Conservation (phyloP, 64 coral and sea anemone species). For the Actinia equina region DNA sequence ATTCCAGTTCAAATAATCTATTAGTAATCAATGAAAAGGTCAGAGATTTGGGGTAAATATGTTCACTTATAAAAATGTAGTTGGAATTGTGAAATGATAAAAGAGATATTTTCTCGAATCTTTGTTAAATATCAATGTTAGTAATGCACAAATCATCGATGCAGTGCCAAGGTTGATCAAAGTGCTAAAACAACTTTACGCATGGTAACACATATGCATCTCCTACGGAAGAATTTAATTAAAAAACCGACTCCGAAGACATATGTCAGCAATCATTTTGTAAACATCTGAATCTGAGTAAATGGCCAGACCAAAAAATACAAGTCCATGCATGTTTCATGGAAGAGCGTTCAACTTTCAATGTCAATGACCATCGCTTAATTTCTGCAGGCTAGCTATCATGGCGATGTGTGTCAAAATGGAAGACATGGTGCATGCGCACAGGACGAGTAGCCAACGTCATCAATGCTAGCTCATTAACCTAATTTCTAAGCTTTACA, state of each 20-base stretch:
- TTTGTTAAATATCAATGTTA: too few relatives aligned
- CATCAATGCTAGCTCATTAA: neutral
- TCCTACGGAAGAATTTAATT: neutral
- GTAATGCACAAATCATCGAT: neutral
- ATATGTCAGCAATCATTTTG: neutral
- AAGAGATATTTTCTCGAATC: neutral
- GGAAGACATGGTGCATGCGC: too few relatives aligned
- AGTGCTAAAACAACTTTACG: neutral
- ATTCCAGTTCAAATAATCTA: too few relatives aligned
- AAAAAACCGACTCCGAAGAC: neutral
- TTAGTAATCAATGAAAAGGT: too few relatives aligned
- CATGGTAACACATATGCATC: neutral
- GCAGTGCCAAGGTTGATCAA: neutral
- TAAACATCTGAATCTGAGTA: too few relatives aligned
- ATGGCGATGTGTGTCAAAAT: too few relatives aligned
- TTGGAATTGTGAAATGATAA: neutral
- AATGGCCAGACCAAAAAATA: too few relatives aligned
- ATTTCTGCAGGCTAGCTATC: too few relatives aligned
- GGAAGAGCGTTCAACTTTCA: neutral
- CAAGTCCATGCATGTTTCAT: too few relatives aligned
- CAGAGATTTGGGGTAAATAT: too few relatives aligned
- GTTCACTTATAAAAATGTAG: too few relatives aligned
- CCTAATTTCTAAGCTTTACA: neutral
- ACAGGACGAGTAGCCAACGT: neutral
- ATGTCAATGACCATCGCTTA: neutral